Base-by-base conservation (phyloP, 2,797 vertebrate genomes). In the Rhabdophis nuchalis region DNA sequence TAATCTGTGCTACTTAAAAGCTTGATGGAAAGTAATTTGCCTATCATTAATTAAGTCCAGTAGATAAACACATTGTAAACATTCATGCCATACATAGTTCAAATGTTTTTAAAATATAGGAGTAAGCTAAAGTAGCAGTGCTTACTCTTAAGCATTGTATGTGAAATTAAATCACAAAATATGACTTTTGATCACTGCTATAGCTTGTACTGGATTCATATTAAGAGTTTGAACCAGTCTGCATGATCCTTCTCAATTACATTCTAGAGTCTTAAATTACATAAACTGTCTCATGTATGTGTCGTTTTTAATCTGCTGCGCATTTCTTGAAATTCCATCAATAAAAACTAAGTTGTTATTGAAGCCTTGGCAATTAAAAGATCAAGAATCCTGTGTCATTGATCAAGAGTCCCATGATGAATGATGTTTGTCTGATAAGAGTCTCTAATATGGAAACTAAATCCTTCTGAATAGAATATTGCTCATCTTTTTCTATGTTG, bases 21-120 rank as follows among this genome's bases (percentile, higher is more conserved):
- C 36, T 77, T 77, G 36, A 41, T 77, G 20, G 72, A 41, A 93
- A 72, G 58, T 60, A 88, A 95, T 96, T 95, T 96, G 89, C 32
- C 87, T 95, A 93, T 95, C 94, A 89, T 95, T 92, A 92, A 93
- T 95, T 91, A 93, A 93, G 82, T 53, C 93, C 90, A 95, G 91
- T 94, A 93, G 93, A 91, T 94, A 89, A n/a, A 36, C 94, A 94
- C 5, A 0, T 41, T 92, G 87, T 94, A 94, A 95, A 95, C 94
- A 89, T 85, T 96, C 92, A 95, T 46, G 82, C 20, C 94, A 87
- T 60, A 58, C 52, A 92, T 90, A 54, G 91, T 95, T 90, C 95
- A 95, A 93, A 90, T 93, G 82, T 90, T 95, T 96, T 96, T 50
- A 68, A 72, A 87, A 56, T 89, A 92, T 92, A 77, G 77, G 94